Conservation (phyloP, 2,113 vertebrate genomes). For the Gavialis gangeticus region DNA sequence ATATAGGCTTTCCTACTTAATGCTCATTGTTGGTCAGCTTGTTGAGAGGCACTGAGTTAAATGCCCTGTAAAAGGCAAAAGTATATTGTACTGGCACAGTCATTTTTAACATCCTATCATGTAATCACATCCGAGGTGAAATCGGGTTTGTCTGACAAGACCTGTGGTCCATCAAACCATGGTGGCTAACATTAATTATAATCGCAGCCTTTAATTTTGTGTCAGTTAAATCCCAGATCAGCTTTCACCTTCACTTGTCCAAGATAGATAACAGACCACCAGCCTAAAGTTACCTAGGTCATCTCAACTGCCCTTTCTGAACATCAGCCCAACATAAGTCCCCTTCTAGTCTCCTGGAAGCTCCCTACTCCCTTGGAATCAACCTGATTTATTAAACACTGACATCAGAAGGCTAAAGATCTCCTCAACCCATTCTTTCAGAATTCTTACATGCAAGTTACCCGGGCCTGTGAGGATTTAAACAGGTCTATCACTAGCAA, state of each 20-base stretch:
- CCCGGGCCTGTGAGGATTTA: conserved; percentile 6
- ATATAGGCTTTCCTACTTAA: conserved; percentile 36
- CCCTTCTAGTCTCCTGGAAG: not conserved
- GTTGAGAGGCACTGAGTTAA: conserved; percentile 28
- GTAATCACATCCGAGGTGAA: conserved; percentile 54
- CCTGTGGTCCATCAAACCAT: not conserved
- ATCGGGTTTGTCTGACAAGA: conserved; percentile 22
- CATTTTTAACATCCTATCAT: conserved; percentile 45
- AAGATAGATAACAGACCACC: not conserved
- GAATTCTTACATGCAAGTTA: not conserved
- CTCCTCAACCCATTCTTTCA: not conserved
- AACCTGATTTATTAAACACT: conserved; percentile 5
- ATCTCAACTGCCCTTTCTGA: not conserved
- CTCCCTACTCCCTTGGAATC: not conserved
- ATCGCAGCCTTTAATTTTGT: not conserved
- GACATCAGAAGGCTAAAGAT: not conserved
- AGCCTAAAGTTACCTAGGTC: not conserved
- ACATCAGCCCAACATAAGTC: rapidly evolving
- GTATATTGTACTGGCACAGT: conserved; percentile 21
- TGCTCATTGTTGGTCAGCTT: conserved; percentile 60
- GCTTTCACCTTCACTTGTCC: not conserved
- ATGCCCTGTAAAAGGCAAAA: conserved; percentile 30
- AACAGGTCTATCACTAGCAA: conserved; percentile 26
- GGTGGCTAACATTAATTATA: not conserved
- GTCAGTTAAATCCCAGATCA: not conserved